Conservation (phyloP, 2,888 invertebrate genomes). For the Branchellion lobata region DNA sequence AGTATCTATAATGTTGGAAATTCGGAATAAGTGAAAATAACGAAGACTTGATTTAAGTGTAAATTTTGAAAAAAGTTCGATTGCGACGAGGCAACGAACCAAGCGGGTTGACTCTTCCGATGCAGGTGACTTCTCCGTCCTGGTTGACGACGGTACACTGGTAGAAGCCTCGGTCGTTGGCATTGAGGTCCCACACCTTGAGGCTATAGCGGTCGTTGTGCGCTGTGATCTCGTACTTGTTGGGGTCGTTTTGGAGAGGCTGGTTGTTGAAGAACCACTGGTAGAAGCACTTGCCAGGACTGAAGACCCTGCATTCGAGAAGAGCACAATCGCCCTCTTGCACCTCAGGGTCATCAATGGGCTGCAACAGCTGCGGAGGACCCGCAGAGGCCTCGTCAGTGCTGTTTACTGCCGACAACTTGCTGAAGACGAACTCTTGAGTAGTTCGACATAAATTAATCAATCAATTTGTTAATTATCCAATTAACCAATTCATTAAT, state of each 20-base stretch:
- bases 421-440: background rate
- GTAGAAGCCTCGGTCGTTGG: conserved; percentile 95
- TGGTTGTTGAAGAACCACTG: conserved; percentile 47
- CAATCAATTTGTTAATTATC: background rate
- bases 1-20: no score
- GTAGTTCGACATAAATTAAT: background rate
- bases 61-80: no score
- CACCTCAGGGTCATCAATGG: conserved; percentile 81
- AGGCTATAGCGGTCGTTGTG: conserved; percentile 75
- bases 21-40: no score
- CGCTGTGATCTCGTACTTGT: conserved; percentile 12
- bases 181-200: conserved; percentile 85
- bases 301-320: conserved; percentile 71
- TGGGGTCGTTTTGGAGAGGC: conserved; percentile 25
- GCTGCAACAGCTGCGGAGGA: conserved; percentile 76
- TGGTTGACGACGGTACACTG: conserved; percentile 78
- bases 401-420: conserved; percentile 5
- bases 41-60: no score
- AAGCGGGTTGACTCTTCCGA: conserved; percentile 52
- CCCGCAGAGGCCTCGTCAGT: conserved; percentile 15
- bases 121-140: conserved; percentile 85
- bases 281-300: conserved; percentile 23
- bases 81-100: conserved; percentile 10
- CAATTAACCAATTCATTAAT: background rate
- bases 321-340: conserved; percentile 88